Evolutionary conservation across 2,113 vertebrate genomes (phyloP).

Genomic region (Myotis brandtii): DNA sequence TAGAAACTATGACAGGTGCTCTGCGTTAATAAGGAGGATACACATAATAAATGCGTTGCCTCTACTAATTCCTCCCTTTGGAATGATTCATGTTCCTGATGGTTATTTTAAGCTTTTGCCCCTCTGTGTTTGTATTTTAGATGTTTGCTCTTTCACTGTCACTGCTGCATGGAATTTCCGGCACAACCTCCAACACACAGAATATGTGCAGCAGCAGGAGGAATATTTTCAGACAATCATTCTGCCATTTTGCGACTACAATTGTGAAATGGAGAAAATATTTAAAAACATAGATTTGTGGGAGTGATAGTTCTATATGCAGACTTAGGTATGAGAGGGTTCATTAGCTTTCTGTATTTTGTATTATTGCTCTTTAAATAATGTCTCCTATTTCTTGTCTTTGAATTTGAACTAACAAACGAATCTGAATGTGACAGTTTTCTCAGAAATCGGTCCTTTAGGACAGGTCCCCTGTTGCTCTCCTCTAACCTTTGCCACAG

Average conservation of each 20-base stretch:
- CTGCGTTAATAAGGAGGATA: neutral
- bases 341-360: neutral
- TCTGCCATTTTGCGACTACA: neutral
- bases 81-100: neutral
- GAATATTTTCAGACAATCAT: neutral
- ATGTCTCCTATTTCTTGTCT: neutral
- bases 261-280: neutral
- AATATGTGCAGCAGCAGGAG: neutral
- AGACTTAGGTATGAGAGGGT: neutral
- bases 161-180: neutral
- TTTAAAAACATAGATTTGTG: neutral
- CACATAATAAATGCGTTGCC: neutral
- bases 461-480: neutral
- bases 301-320: neutral
- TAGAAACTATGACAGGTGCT: neutral
- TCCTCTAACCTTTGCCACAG: neutral
- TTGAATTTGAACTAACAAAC: constrained; percentile 39
- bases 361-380: constrained; percentile 33
- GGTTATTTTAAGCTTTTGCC: neutral
- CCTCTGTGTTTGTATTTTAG: neutral
- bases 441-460: neutral
- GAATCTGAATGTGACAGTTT: neutral
- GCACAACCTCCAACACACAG: neutral
- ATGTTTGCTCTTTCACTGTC: neutral
- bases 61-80: neutral